A percentile compares a stretch with the other conserved stretches of the same genome.
Evolutionary conservation across 1,140 invertebrate genomes (phyloP).

Genomic region (Drosophila prosaltans): DNA sequence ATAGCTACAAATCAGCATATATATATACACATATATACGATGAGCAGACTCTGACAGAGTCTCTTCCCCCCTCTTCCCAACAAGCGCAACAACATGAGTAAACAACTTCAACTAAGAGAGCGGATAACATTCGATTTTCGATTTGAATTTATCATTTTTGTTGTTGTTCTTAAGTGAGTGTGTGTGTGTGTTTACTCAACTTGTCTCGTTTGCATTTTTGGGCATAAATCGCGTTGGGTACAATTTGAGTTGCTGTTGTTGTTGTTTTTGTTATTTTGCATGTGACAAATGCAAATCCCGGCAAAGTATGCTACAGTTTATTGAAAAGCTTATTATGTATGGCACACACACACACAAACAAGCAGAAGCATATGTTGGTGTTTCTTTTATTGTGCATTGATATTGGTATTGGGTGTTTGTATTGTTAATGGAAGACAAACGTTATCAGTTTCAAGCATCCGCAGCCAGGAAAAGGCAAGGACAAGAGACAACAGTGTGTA

Average conservation of each 20-base stretch:
- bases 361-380: background rate
- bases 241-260: conserved; percentile 13
- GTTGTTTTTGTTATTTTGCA: conserved; percentile 15
- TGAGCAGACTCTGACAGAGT: conserved; percentile 13
- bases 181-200: conserved; percentile 20
- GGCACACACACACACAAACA: conserved; percentile 14
- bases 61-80: background rate
- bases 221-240: conserved; percentile 42
- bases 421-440: conserved; percentile 66
- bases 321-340: conserved; percentile 59
- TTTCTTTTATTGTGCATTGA: background rate
- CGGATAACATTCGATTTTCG: conserved; percentile 58
- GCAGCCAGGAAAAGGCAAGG: conserved; percentile 27
- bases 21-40: conserved; percentile 3
- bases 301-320: conserved; percentile 59
- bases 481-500: conserved; percentile 25
- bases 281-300: conserved; percentile 57
- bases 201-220: conserved; percentile 32
- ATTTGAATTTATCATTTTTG: conserved; percentile 59
- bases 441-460: conserved; percentile 54
- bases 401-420: conserved; percentile 45
- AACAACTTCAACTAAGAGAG: conserved; percentile 44
- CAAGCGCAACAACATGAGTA: background rate
- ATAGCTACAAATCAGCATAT: conserved; percentile 48
- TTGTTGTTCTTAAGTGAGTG: conserved; percentile 4